A percentile compares a stretch with the other conserved stretches of the same genome.
phyloP scores from a whole-genome alignment of 2,113 vertebrate genomes.

The Pristiophorus japonicus region DNA sequence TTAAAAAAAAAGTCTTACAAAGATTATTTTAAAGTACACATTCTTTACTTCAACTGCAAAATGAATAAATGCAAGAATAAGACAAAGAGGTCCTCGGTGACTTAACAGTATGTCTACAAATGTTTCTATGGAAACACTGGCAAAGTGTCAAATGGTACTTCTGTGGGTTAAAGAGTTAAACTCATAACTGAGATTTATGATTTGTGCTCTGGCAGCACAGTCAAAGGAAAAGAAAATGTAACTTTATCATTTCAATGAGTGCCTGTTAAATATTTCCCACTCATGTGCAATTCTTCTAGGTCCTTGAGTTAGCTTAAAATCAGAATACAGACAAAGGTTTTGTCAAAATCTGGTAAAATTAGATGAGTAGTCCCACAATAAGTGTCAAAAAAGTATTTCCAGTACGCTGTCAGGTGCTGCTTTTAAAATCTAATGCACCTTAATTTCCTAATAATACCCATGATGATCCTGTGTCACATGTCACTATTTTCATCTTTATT shows the following conservation, averaged over 20 bases:
- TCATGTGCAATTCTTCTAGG: background rate
- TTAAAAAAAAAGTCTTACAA: background rate
- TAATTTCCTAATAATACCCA: background rate
- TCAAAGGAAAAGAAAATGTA: slow-evolving; percentile 20
- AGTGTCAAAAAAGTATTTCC: slow-evolving; percentile 5
- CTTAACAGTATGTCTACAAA: slow-evolving; percentile 23
- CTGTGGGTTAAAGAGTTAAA: slow-evolving; percentile 34
- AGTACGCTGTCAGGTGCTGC: background rate
- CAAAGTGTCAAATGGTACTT: slow-evolving; percentile 25
- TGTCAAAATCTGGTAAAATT: slow-evolving; percentile 9
- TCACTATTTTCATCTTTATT: background rate
- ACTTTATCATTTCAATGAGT: slow-evolving; percentile 14
- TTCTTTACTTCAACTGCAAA: slow-evolving; percentile 13
- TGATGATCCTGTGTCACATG: background rate
- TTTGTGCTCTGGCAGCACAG: background rate
- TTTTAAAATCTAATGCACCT: background rate
- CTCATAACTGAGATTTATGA: slow-evolving; percentile 35
- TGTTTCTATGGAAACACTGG: slow-evolving; percentile 37
- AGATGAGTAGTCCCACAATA: background rate
- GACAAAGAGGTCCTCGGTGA: slow-evolving; percentile 27
- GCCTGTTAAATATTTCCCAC: background rate
- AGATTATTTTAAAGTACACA: background rate
- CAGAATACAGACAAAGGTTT: background rate
- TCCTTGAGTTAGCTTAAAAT: background rate
- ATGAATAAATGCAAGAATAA: background rate